A percentile compares a stretch with the other conserved stretches of the same genome.
These are phyloP conservation scores for Eclectus roratus DNA, from an alignment of 2,113 vertebrate genomes.

Conservation along the genomic window DNA sequence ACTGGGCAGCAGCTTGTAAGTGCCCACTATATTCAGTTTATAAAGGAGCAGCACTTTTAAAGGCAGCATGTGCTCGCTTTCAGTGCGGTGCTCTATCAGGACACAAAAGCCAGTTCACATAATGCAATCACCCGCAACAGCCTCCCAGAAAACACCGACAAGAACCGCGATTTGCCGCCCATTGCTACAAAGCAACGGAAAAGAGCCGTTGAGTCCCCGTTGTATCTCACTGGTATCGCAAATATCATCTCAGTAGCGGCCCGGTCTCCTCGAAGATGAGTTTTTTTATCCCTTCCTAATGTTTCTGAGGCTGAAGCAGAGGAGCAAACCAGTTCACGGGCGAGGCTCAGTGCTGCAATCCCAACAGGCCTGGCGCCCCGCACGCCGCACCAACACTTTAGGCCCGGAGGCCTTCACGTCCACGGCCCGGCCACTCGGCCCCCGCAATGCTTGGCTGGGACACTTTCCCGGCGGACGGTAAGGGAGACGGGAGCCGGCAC, in stretches of 20 bases:
- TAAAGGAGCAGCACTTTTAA: neutral
- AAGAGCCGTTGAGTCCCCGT: too few species aligned
- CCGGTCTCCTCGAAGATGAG: accelerated
- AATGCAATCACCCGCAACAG: neutral
- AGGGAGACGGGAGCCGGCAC: accelerated
- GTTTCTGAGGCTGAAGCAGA: neutral
- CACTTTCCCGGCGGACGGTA: neutral
- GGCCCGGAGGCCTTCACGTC: neutral
- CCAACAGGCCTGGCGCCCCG: neutral
- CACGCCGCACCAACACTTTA: accelerated
- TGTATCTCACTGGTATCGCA: accelerated
- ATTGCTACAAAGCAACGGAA: accelerated
- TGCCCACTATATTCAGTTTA: neutral
- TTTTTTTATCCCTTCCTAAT: neutral
- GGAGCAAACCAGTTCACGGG: accelerated
- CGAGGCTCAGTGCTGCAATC: neutral
- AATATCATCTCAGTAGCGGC: accelerated
- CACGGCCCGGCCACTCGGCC: neutral
- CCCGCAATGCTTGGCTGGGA: neutral
- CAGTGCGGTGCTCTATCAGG: too few species aligned
- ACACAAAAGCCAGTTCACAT: neutral
- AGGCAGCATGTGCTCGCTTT: accelerated
- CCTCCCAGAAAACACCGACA: neutral
- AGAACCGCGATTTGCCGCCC: accelerated
- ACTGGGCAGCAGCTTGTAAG: neutral